Evolutionary conservation across 2,113 vertebrate species (phyloP).

Genomic region (Anarrhichthys ocellatus): DNA sequence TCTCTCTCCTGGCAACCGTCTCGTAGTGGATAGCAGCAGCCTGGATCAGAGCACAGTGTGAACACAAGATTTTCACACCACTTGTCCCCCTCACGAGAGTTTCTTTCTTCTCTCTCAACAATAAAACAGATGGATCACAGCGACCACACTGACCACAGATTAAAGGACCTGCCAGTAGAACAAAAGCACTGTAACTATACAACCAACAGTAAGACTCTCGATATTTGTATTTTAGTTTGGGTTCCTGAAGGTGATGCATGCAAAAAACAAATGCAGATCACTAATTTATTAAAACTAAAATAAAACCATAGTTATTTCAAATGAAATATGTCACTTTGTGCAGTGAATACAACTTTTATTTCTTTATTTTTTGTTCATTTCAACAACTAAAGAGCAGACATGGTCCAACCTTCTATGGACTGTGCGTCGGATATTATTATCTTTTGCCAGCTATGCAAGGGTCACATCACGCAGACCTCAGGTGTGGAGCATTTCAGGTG

Average conservation of each 20-base stretch:
- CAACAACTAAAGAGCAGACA: background rate
- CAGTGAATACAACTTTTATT: background rate
- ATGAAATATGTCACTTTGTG: background rate
- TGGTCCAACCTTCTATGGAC: background rate
- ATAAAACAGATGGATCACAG: background rate
- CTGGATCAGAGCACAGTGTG: conserved; percentile 71
- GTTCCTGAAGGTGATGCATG: background rate
- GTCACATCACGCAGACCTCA: background rate
- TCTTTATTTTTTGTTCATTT: background rate
- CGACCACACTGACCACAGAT: background rate
- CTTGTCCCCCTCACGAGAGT: background rate
- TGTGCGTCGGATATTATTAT: too few species aligned
- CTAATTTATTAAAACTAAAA: background rate
- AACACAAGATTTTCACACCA: background rate
- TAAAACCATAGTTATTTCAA: background rate
- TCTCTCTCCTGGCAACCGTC: conserved; percentile 88
- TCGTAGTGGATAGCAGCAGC: conserved; percentile 89
- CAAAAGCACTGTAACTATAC: background rate
- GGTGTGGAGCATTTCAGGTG: background rate
- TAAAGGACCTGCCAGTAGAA: background rate
- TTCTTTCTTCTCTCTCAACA: background rate
- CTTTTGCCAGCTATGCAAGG: background rate
- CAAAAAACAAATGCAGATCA: background rate
- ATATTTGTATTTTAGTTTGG: background rate
- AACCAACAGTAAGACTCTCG: background rate